Conservation (phyloP, 2,888 invertebrate genomes). For the Lasioglossum figueresi region DNA sequence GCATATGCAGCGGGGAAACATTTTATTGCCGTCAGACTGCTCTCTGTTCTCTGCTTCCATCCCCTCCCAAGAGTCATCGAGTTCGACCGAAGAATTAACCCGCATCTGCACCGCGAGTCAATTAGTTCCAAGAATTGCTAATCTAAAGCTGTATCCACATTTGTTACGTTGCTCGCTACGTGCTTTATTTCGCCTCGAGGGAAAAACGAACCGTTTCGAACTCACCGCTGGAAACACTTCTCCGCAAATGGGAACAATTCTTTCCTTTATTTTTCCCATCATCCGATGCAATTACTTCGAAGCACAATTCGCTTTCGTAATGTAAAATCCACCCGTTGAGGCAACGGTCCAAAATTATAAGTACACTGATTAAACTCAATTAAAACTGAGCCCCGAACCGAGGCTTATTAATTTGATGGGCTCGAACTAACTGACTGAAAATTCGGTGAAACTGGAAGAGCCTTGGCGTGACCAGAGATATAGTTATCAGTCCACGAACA, state of each 20-base stretch:
- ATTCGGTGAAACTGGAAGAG: background rate
- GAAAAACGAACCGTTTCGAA: background rate
- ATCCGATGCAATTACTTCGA: background rate
- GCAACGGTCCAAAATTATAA: no score
- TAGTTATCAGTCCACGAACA: background rate
- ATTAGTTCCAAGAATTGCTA: conserved; percentile 1
- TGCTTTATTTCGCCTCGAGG: background rate
- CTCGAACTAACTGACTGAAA: background rate
- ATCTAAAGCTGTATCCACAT: background rate
- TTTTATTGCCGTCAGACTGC: conserved; percentile 14
- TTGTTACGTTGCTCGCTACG: background rate
- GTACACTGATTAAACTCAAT: background rate
- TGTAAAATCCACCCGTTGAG: background rate
- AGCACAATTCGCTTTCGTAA: background rate
- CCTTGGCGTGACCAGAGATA: background rate
- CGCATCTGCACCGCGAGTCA: background rate
- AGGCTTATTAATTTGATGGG: background rate
- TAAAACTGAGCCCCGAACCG: background rate
- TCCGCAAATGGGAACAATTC: background rate
- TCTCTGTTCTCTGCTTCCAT: background rate
- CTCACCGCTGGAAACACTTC: background rate
- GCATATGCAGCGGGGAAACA: conserved; percentile 51
- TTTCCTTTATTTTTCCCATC: background rate
- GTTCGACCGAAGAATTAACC: background rate
- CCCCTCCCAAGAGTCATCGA: background rate